Conservation (phyloP, 2,797 vertebrate species). For the Peromyscus melanophrys region DNA sequence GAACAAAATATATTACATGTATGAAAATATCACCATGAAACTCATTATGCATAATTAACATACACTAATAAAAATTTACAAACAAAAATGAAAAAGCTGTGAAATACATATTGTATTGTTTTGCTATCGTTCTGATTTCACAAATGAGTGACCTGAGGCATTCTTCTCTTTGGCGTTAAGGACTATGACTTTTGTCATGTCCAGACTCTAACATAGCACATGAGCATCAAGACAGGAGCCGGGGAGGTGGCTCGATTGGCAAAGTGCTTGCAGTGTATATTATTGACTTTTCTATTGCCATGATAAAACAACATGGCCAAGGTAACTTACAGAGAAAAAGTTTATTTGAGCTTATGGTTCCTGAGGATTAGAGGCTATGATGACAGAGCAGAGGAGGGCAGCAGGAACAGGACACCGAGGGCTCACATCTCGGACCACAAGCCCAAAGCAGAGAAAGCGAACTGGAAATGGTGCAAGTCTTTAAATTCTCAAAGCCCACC, state of each 20-base stretch:
- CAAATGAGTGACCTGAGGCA: not conserved
- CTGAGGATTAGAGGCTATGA: not conserved
- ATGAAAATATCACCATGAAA: not conserved
- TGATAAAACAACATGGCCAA: not conserved
- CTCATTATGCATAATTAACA: not conserved
- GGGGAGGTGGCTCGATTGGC: not conserved
- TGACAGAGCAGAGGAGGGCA: not conserved
- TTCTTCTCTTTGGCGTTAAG: not conserved
- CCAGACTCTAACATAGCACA: not conserved
- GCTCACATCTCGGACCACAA: not conserved
- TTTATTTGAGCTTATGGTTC: not conserved
- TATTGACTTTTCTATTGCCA: not conserved
- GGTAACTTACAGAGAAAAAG: not conserved
- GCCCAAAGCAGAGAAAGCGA: not conserved
- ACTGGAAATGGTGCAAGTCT: not conserved
- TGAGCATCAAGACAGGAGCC: not conserved
- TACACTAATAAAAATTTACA: not conserved
- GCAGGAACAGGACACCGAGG: not conserved
- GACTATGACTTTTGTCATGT: slow-evolving; percentile 4
- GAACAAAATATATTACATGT: not conserved
- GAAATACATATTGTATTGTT: not conserved
- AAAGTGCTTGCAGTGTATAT: not conserved
- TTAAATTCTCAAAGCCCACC: not conserved
- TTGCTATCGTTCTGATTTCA: not conserved
- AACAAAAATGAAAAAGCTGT: not conserved